phyloP scores from a whole-genome alignment of 2,797 vertebrate species.

The Anomalospiza imberbis region DNA sequence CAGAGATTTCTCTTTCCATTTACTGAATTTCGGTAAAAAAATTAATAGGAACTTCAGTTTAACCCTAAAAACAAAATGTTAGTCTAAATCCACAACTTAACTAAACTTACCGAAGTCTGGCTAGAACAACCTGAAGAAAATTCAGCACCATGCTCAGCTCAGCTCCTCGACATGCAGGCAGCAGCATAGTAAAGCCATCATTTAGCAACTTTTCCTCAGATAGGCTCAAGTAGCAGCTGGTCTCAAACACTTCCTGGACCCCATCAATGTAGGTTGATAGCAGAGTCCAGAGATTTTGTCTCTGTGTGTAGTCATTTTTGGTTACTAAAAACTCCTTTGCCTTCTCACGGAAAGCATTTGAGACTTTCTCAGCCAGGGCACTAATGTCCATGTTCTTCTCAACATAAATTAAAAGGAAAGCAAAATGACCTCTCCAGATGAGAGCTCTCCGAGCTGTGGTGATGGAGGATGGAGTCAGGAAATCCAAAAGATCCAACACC shows the following conservation, averaged over 20 bases:
- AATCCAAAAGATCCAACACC: slow-evolving; percentile 83
- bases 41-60: background rate
- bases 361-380: slow-evolving; percentile 83
- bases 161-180: slow-evolving; percentile 87
- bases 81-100: background rate
- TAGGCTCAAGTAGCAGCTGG: slow-evolving; percentile 80
- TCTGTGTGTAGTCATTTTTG: slow-evolving; percentile 86
- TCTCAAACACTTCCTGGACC: slow-evolving; percentile 92
- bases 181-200: slow-evolving; percentile 91
- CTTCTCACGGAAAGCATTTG: slow-evolving; percentile 81
- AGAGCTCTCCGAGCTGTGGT: slow-evolving; percentile 75
- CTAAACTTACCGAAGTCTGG: slow-evolving; percentile 87
- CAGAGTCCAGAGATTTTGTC: slow-evolving; percentile 86
- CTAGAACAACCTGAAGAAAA: slow-evolving; percentile 86
- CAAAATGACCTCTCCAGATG: slow-evolving; percentile 87
- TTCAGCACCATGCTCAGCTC: slow-evolving; percentile 85
- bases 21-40: background rate
- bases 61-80: background rate
- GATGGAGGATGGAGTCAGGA: slow-evolving; percentile 76
- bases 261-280: slow-evolving; percentile 92
- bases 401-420: slow-evolving; percentile 86
- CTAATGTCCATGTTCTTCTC: slow-evolving; percentile 87
- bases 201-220: slow-evolving; percentile 92
- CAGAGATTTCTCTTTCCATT: background rate
- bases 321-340: slow-evolving; percentile 92